A percentile compares a stretch with the other conserved stretches of the same genome.
Conservation (phyloP, 2,797 vertebrate genomes). For the Gephyroberyx darwinii region DNA sequence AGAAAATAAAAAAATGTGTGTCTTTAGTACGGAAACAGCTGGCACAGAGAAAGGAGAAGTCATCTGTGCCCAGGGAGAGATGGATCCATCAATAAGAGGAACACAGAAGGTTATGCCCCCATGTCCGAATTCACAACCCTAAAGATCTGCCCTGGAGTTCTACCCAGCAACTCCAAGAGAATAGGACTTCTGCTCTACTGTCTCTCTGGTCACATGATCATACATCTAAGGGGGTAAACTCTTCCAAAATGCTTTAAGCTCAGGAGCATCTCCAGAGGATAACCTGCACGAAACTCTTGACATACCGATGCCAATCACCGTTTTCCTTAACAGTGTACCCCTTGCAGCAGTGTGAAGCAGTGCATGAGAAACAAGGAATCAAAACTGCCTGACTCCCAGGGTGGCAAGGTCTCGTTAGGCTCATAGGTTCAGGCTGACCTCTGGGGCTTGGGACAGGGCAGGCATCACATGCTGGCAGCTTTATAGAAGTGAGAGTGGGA, state of each 20-base stretch:
- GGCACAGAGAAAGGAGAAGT: slow-evolving; percentile 79
- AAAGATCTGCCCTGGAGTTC: slow-evolving; percentile 45
- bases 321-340: background rate
- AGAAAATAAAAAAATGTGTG: background rate
- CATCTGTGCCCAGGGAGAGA: slow-evolving; percentile 61
- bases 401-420: slow-evolving; percentile 41
- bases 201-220: background rate
- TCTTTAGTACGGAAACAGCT: slow-evolving; percentile 77
- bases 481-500: slow-evolving; percentile 88
- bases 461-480: slow-evolving; percentile 73
- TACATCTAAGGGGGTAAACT: background rate
- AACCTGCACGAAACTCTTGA: background rate
- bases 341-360: background rate
- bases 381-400: slow-evolving; percentile 62
- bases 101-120: slow-evolving; percentile 67
- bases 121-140: slow-evolving; percentile 46
- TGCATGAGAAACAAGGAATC: slow-evolving; percentile 65
- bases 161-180: too few relatives aligned
- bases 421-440: slow-evolving; percentile 74
- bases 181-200: too few relatives aligned
- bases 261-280: background rate
- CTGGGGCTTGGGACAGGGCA: slow-evolving; percentile 49
- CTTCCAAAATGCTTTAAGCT: background rate
- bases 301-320: background rate
- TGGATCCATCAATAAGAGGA: slow-evolving; percentile 77